Evolutionary conservation across 2,797 vertebrate genomes (phyloP), one percentile per base, ranked within the genome.

Genomic region (Sebastes kiyomatsui): DNA sequence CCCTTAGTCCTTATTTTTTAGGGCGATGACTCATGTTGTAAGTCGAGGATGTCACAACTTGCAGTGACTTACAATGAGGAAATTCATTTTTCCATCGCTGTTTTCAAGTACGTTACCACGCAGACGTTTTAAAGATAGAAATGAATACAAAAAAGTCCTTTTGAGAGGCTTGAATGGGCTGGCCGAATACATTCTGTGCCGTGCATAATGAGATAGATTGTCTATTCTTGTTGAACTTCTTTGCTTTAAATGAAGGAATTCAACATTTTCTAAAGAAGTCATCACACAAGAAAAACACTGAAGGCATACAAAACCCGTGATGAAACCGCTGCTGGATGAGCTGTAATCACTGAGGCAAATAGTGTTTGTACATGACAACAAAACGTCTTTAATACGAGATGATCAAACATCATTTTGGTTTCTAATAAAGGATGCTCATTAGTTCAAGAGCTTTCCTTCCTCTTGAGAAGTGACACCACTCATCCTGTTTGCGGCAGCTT

Each of bases 401-500:
- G 58, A 86, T 79, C 13, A 73, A 77, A 56, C 62, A 49, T 16
- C 3, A 52, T 32, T 78, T 72, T 54, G 7, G 16, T 80, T 74
- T 74, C 42, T 46, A 42, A 74, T 86, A 35, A 77, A 68, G 11
- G 20, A 20, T 16, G 52, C 55, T 72, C 35, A 55, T 76, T 67
- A 25, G 13, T 61, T 73, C 13, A 2, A 23, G 56, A 75, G 46
- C 25, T 80, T 85, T 87, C 35, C 69, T 79, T 86, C 69, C 54
- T 84, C 61, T 65, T 67, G 72, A 71, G 35, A 70, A 86, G 70
- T 59, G 56, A 86, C 61, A 73, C 56, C 30, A 13, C 68, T 85
- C 81, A 64, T 82, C 80, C 79, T 75, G 75, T 86, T 83, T 74
- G 38, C 66, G 7, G 72, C 27, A 55, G 62, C 49, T 60, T 65